phyloP scores from a whole-genome alignment of 2,888 invertebrate species.

The Sarcophaga variegata region DNA sequence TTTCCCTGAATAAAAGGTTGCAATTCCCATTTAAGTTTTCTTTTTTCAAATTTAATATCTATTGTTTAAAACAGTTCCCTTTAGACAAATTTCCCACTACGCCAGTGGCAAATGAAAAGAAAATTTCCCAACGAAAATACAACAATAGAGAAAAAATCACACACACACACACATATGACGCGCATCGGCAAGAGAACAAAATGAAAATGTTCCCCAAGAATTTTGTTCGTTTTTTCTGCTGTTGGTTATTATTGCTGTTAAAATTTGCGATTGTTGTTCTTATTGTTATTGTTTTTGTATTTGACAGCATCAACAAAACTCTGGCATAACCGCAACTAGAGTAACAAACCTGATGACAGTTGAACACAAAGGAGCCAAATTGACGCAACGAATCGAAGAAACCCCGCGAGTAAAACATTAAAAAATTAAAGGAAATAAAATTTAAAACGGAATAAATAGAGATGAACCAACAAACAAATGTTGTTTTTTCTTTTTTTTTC shows the following conservation, averaged over 20 bases:
- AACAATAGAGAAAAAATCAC: slow-evolving; percentile 61
- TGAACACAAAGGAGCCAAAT: slow-evolving; percentile 67
- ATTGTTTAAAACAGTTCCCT: neutral
- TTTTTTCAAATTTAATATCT: neutral
- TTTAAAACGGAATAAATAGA: slow-evolving; percentile 35
- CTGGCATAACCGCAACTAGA: slow-evolving; percentile 66
- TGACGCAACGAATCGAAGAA: slow-evolving; percentile 49
- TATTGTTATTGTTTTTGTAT: slow-evolving; percentile 46
- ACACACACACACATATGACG: slow-evolving; percentile 56
- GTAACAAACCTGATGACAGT: slow-evolving; percentile 68
- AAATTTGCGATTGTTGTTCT: slow-evolving; percentile 33
- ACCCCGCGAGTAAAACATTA: slow-evolving; percentile 41
- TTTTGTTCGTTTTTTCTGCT: neutral
- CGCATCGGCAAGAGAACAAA: slow-evolving; percentile 65
- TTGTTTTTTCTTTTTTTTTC: neutral
- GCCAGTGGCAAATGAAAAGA: slow-evolving; percentile 10
- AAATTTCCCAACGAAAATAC: slow-evolving; percentile 33
- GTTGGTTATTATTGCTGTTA: slow-evolving; percentile 39
- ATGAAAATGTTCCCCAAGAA: slow-evolving; percentile 15
- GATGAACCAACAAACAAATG: neutral
- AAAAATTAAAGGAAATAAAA: neutral
- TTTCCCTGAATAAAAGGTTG: neutral
- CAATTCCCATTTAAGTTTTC: neutral
- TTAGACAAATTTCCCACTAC: slow-evolving; percentile 17
- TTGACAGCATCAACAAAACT: slow-evolving; percentile 59